Percentiles rank a stretch among this genome's conserved stretches.
Evolutionary conservation across 2,113 vertebrate genomes (phyloP).

Genomic region (Todiramphus saurophagus): DNA sequence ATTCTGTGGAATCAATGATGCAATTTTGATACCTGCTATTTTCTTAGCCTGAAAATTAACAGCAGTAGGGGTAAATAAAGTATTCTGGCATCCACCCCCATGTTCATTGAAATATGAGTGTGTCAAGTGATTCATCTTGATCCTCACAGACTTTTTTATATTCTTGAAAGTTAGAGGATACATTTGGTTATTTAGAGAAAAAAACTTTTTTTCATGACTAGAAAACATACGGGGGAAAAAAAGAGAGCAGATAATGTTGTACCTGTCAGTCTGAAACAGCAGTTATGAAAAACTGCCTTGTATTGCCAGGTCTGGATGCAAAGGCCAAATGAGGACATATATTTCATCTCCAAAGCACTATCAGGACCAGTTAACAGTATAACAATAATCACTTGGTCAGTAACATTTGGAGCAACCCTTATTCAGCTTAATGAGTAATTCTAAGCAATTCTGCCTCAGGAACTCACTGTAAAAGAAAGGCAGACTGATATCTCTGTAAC

Average conservation of each 20-base stretch:
- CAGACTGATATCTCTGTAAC: neutral
- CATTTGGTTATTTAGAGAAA: slow-evolving; percentile 17
- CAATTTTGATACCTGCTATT: neutral
- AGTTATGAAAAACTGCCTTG: neutral
- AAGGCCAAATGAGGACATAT: neutral
- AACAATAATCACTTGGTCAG: neutral
- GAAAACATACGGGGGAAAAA: neutral
- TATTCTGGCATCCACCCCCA: neutral
- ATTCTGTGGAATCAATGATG: neutral
- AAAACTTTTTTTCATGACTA: neutral
- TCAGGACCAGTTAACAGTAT: neutral
- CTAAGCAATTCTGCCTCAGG: neutral
- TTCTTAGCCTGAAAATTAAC: neutral
- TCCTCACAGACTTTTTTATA: neutral
- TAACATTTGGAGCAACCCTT: neutral
- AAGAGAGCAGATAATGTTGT: neutral
- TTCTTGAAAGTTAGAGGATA: neutral
- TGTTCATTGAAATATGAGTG: neutral
- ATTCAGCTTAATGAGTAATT: neutral
- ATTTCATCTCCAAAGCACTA: neutral
- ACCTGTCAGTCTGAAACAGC: neutral
- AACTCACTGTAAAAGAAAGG: neutral
- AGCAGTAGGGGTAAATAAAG: neutral
- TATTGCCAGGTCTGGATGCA: neutral
- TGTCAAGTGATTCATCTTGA: slow-evolving; percentile 13